phyloP scores from a whole-genome alignment of 2,888 invertebrate species.

The Ormyrus nitidulus region DNA sequence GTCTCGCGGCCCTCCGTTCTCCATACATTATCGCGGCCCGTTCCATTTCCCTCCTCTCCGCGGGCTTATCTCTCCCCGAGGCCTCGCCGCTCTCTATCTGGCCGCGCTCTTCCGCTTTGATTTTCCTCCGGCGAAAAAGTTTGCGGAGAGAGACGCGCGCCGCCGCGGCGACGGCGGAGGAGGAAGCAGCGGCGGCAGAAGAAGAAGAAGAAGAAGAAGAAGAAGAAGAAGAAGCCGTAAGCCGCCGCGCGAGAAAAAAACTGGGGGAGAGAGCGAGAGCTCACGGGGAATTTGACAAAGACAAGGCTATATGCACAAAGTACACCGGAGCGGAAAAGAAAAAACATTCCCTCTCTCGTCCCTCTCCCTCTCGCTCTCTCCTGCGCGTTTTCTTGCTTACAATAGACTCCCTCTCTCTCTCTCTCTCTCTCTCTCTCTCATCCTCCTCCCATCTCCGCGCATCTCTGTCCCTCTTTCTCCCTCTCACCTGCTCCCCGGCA shows the following conservation, averaged over 20 bases:
- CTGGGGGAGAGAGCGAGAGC: not conserved
- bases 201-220: too few species aligned
- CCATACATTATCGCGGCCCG: not conserved
- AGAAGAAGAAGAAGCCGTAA: too few species aligned
- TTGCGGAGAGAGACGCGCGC: too few species aligned
- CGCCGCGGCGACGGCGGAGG: not conserved
- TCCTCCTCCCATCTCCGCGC: conserved; percentile 4
- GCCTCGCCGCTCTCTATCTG: not conserved
- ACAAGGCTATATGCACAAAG: not conserved
- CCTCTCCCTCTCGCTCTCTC: conserved; percentile 25
- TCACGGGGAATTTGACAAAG: not conserved
- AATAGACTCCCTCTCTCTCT: conserved; percentile 38
- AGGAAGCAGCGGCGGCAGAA: not conserved
- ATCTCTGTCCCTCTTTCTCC: conserved; percentile 37
- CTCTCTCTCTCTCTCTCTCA: too few species aligned
- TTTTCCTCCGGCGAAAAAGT: too few species aligned
- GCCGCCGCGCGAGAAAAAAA: too few species aligned
- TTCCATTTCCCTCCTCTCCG: not conserved
- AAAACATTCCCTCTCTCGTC: conserved; percentile 27
- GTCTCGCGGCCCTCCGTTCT: too few species aligned
- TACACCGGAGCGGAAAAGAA: not conserved
- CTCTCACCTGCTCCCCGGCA: not conserved
- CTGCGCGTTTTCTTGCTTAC: conserved; percentile 27
- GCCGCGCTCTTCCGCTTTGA: too few species aligned
- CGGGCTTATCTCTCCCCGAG: not conserved